Evolutionary conservation across 2,113 vertebrate genomes (phyloP).

Genomic region (Engraulis encrasicolus): DNA sequence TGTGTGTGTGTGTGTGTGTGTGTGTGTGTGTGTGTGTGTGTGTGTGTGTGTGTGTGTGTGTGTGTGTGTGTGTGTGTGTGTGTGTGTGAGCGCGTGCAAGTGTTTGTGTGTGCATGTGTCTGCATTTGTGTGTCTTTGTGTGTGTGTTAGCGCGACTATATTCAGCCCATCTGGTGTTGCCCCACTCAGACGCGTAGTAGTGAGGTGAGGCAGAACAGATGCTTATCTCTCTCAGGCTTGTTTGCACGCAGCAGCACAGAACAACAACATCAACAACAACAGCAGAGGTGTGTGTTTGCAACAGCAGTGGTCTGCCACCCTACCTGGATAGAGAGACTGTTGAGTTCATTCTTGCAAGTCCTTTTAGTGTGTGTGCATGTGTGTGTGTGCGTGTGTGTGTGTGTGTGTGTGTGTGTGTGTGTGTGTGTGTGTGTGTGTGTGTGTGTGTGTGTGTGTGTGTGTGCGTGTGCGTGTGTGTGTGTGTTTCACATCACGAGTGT

Average conservation of each 20-base stretch:
- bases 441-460: too few relatives aligned
- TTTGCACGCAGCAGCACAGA: background rate
- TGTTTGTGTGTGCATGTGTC: conserved; percentile 17
- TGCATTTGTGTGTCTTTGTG: conserved; percentile 13
- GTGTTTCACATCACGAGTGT: too few relatives aligned
- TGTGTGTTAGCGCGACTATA: background rate
- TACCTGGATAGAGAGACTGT: background rate
- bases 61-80: background rate
- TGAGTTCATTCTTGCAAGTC: background rate
- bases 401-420: background rate
- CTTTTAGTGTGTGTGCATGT: background rate
- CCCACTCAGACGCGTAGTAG: background rate
- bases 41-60: conserved; percentile 20
- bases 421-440: background rate
- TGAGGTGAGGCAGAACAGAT: conserved; percentile 6
- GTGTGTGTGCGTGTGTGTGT: background rate
- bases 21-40: conserved; percentile 15
- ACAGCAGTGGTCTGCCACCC: background rate
- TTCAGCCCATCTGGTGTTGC: background rate
- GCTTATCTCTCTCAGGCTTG: background rate
- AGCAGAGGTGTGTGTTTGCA: background rate
- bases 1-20: conserved; percentile 27
- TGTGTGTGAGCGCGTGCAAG: conserved; percentile 9
- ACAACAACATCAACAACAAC: too few relatives aligned
- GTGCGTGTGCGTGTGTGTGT: too few relatives aligned